Percentiles rank a stretch among this genome's conserved stretches.
These are phyloP conservation scores for Trichogramma pretiosum DNA, from an alignment of 1,140 invertebrate genomes.

Conservation along the genomic window DNA sequence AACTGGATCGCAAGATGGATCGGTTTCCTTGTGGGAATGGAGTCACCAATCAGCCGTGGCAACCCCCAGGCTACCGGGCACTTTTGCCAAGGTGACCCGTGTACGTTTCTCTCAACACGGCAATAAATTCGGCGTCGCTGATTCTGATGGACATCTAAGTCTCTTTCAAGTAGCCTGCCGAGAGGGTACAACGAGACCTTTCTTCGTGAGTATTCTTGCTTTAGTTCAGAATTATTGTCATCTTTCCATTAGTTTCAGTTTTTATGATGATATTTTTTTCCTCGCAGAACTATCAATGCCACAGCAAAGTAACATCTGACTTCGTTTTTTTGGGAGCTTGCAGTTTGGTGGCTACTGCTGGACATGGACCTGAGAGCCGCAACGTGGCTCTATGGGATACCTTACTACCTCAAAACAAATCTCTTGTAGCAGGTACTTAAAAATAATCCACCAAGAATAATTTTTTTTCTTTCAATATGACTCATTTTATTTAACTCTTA, in stretches of 20 bases:
- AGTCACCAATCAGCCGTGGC: constrained; percentile 83
- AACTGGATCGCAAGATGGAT: constrained; percentile 94
- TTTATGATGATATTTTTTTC: constrained; percentile 20
- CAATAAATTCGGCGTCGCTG: constrained; percentile 95
- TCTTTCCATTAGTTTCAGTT: background rate
- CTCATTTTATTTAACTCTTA: constrained; percentile 1
- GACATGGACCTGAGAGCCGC: constrained; percentile 90
- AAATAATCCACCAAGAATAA: background rate
- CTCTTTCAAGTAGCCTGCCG: constrained; percentile 88
- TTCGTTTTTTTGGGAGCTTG: constrained; percentile 97
- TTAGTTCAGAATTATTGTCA: background rate
- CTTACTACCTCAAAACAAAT: constrained; percentile 87
- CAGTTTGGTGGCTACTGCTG: constrained; percentile 93
- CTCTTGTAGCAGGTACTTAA: constrained; percentile 69
- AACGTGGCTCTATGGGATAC: constrained; percentile 99
- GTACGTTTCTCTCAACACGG: constrained; percentile 93
- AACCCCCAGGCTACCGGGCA: constrained; percentile 78
- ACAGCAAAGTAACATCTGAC: constrained; percentile 94
- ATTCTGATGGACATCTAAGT: constrained; percentile 83
- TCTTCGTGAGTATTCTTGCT: constrained; percentile 76
- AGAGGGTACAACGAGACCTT: constrained; percentile 75
- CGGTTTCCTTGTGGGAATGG: constrained; percentile 97
- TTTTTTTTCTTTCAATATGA: constrained; percentile 1
- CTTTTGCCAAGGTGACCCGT: constrained; percentile 91
- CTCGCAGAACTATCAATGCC: constrained; percentile 85